Evolutionary conservation across 2,888 invertebrate genomes (phyloP), one percentile per base, ranked within the genome.

Genomic region (Trissoscelio sp.): DNA sequence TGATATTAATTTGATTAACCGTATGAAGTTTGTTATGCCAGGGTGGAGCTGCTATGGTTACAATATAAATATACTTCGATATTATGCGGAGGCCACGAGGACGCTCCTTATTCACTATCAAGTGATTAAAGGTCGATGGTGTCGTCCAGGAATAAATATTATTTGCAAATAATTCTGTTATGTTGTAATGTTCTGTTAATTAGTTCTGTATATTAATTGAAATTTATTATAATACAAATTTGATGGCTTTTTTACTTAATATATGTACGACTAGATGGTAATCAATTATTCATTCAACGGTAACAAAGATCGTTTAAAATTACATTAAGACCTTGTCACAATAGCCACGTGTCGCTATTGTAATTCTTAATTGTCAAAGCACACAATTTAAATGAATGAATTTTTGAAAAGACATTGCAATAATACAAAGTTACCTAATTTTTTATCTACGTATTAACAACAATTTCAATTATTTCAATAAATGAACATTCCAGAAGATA

Each of bases 1-100:
- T n/a, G 73, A 64, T 74, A 70, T 75, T 73, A 81, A 81, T 73
- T 72, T 72, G 69, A 81, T 81, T 78, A 78, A 82, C 74, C 60
- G 51, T 60, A 18, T 58, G 20, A 64, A 51, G 58, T 44, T 22
- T 39, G 62, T 51, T 69, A 11, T 34, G 57, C 39, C 69, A 64
- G 55, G 82, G 82, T 70, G 82, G 70, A 75, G 82, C 70, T 16
- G 14, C 74, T 82, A 79, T 18, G 46, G 51, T 82, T 82, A 79
- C 82, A 74, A 66, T 37, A 51, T 62, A 82, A 82, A 82, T 53
- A 81, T 48, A 74, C 55, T 81, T 78, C 75, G 34, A 70, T 75
- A 82, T 79, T 70, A 72, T 66, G 39, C 14, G 34, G n/a, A 46
- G 14, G 22, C 28, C 37, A 31, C 28, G 16, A 48, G 70, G 67